A percentile compares a stretch with the other conserved stretches of the same genome.
These are phyloP conservation scores for Oegoconia quadripuncta DNA, from an alignment of 2,888 invertebrate species.

Conservation along the genomic window DNA sequence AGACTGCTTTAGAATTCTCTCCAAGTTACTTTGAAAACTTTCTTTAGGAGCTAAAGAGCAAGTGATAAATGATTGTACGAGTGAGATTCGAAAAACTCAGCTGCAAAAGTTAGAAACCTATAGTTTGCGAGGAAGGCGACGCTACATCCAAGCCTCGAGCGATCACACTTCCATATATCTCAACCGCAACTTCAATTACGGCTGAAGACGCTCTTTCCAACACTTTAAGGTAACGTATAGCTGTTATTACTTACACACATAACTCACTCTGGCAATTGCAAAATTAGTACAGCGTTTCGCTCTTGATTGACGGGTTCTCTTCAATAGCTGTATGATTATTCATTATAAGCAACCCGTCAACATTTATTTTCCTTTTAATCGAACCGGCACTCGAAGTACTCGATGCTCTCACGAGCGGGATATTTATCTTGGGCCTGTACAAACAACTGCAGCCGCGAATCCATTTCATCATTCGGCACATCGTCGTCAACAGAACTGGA, in stretches of 20 bases:
- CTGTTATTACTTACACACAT: constrained; percentile 12
- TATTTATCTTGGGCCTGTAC: constrained; percentile 60
- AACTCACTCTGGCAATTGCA: constrained; percentile 13
- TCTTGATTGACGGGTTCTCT: constrained; percentile 29
- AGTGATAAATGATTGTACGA: constrained; percentile 3
- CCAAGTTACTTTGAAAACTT: background rate
- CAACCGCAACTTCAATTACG: background rate
- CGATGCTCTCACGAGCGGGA: constrained; percentile 38
- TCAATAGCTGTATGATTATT: constrained; percentile 39
- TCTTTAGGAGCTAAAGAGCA: background rate
- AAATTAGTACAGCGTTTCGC: constrained; percentile 12
- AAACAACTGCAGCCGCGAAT: constrained; percentile 64
- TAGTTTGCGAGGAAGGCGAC: background rate
- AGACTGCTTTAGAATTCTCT: background rate
- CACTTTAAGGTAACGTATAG: constrained; percentile 12
- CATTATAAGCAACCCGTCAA: constrained; percentile 34
- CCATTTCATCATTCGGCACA: constrained; percentile 65
- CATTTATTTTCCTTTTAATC: constrained; percentile 43
- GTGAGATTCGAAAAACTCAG: background rate
- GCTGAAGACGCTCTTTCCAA: too few relatives aligned
- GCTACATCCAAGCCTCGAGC: constrained; percentile 1
- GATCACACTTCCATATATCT: constrained; percentile 1
- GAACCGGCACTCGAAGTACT: constrained; percentile 33
- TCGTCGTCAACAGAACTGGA: constrained; percentile 38
- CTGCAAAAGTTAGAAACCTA: background rate